A percentile compares a stretch with the other conserved stretches of the same genome.
These are phyloP conservation scores for Pollicipes pollicipes DNA, from an alignment of 1,140 invertebrate genomes.

Conservation along the genomic window DNA sequence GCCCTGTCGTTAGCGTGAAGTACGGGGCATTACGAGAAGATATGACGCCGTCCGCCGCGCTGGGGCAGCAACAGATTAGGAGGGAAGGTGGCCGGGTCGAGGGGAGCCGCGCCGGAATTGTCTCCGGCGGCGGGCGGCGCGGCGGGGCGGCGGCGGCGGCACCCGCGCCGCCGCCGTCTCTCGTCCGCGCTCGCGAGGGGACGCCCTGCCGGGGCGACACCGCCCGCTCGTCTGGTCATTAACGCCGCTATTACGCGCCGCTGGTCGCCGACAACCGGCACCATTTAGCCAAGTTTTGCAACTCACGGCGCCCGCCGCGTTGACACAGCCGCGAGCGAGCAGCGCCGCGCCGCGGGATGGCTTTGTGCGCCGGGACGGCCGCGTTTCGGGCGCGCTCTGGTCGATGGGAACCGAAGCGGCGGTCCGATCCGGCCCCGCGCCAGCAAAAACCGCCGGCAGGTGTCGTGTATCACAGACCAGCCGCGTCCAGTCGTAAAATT, in stretches of 20 bases:
- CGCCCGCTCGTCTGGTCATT: not conserved
- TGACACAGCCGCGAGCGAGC: not conserved
- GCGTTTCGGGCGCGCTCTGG: not conserved
- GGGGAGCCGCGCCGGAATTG: not conserved
- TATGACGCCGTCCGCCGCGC: not conserved
- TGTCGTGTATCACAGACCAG: not conserved
- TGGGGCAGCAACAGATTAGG: not conserved
- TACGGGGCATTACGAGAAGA: not conserved
- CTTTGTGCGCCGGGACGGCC: not conserved
- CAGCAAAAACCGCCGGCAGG: not conserved
- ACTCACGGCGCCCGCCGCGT: not conserved
- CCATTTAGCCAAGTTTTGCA: not conserved
- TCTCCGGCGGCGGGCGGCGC: not conserved
- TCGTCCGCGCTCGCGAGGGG: no score
- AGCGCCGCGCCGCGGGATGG: no score
- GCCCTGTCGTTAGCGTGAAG: not conserved
- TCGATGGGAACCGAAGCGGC: not conserved
- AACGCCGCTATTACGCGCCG: not conserved
- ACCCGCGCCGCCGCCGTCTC: no score
- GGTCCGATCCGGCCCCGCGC: no score
- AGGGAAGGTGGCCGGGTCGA: not conserved
- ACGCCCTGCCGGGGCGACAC: no score
- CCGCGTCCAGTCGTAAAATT: not conserved
- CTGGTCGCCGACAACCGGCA: not conserved
- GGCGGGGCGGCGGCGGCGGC: no score